phyloP scores from a whole-genome alignment of 2,888 invertebrate species.

The Sesia bembeciformis region DNA sequence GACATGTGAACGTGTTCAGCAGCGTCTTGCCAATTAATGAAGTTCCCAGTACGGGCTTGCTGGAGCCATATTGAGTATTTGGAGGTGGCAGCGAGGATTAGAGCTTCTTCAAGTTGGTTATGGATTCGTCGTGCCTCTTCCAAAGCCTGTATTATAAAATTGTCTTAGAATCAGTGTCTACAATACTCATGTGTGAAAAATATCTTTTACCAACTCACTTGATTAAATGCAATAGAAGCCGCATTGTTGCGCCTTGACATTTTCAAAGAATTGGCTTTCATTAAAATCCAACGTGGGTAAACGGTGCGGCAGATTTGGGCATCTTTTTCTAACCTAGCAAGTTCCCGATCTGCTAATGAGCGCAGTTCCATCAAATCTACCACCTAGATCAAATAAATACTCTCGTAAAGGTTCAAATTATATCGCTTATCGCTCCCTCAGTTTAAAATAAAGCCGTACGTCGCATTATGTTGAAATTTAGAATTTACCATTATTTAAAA shows the following conservation, averaged over 20 bases:
- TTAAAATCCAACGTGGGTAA: constrained; percentile 50
- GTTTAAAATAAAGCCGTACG: too few species aligned
- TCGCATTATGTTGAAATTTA: too few species aligned
- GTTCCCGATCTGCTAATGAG: constrained; percentile 54
- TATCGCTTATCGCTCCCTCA: too few species aligned
- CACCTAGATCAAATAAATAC: constrained; percentile 27
- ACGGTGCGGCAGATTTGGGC: constrained; percentile 33
- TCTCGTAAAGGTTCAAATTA: too few species aligned
- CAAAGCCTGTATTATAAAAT: not conserved
- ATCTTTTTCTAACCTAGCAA: constrained; percentile 42
- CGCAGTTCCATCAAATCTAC: constrained; percentile 62
- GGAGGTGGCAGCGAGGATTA: constrained; percentile 29
- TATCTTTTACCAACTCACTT: constrained; percentile 21
- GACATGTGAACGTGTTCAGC: constrained; percentile 25
- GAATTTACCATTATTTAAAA: too few species aligned
- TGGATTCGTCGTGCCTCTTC: constrained; percentile 40
- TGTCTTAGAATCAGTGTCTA: not conserved
- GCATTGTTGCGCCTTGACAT: constrained; percentile 38
- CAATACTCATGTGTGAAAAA: too few species aligned
- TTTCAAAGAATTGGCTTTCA: constrained; percentile 42
- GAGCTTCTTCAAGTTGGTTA: constrained; percentile 41
- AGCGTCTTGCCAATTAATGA: constrained; percentile 38
- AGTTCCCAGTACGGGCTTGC: constrained; percentile 31
- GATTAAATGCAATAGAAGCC: constrained; percentile 30
- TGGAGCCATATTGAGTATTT: constrained; percentile 40